A percentile compares a stretch with the other conserved stretches of the same genome.
These are phyloP conservation scores for Omphaloscelis lunosa DNA, from an alignment of 2,888 invertebrate species.

Conservation along the genomic window DNA sequence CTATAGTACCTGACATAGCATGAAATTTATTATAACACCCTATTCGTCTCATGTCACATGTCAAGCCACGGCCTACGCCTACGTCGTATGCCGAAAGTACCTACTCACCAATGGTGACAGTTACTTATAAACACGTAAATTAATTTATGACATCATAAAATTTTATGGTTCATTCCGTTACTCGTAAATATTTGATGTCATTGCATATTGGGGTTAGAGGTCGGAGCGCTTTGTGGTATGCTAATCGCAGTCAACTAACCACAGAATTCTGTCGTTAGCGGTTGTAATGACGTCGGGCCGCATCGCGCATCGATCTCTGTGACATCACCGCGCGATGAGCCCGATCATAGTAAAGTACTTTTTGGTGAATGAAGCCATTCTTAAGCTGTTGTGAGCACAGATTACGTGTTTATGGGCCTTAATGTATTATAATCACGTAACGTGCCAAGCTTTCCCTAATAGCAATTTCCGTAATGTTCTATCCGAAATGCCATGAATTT, in stretches of 20 bases:
- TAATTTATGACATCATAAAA: conserved; percentile 74
- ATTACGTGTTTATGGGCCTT: conserved; percentile 56
- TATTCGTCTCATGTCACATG: not conserved
- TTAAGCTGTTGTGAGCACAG: conserved; percentile 48
- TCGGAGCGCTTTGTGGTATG: conserved; percentile 73
- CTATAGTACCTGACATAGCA: not conserved
- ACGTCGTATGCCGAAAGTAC: not conserved
- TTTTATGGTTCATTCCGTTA: conserved; percentile 75
- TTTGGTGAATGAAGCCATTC: conserved; percentile 67
- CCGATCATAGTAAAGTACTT: conserved; percentile 57
- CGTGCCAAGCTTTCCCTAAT: conserved; percentile 37
- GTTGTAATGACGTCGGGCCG: conserved; percentile 74
- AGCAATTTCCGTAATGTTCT: conserved; percentile 49
- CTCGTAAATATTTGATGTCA: conserved; percentile 75
- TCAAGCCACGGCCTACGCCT: not conserved
- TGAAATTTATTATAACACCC: not conserved
- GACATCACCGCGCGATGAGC: conserved; percentile 60
- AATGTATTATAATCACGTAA: conserved; percentile 52
- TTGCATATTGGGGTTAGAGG: conserved; percentile 59
- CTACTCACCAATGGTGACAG: conserved; percentile 31
- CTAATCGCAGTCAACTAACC: conserved; percentile 79
- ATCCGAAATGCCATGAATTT: conserved; percentile 40
- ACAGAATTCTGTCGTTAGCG: conserved; percentile 77
- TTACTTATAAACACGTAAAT: conserved; percentile 65
- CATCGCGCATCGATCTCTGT: conserved; percentile 66